Evolutionary conservation across 2,888 invertebrate species (phyloP), one percentile per base, ranked within the genome.

Genomic region (Eupithecia subfuscata): DNA sequence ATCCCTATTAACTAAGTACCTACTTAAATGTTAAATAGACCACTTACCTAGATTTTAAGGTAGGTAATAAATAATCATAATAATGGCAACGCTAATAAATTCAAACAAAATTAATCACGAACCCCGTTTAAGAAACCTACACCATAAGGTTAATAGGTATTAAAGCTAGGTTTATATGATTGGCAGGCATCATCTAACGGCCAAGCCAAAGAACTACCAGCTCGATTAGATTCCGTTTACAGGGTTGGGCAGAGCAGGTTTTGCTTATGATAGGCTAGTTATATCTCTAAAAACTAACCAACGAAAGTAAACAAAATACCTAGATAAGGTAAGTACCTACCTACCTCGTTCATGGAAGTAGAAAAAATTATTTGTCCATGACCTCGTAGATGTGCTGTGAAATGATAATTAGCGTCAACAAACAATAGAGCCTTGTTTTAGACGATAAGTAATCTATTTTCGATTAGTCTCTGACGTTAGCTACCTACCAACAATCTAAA

Each of bases 391-490:
- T 56, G 11, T 56, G n/a, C 22, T 56, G 22, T 25, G 12, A 60
- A 60, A 60, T 60, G 12, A 25, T 3, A 60, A 60, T 60, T 14
- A 60, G 60, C 60, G 60, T 22, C 22, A 25, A 60, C 60, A 60
- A 25, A 60, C 25, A 60, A 56, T 56, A 22, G 12, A 22, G n/a
- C 12, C 22, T 64, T 34, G 34, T 64, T 34, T 64, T 2, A 18
- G 52, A 30, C 8, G 16, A 92, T 91, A n/a, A n/a, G n/a, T n/a
- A 93, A 93, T 93, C 90, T 92, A 93, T 94, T 90, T 91, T 85
- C 87, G 91, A 92, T 93, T 93, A 93, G 92, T 92, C 92, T 92
- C 92, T 89, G 89, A 89, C 90, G 88, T 65, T 64, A 84, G 91
- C 87, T 93, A 22, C 2, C 52, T 14, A 60, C 4, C 14, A 14